These are phyloP conservation scores for Penaeus chinensis DNA, from an alignment of 1,140 invertebrate species.

Conservation along the genomic window DNA sequence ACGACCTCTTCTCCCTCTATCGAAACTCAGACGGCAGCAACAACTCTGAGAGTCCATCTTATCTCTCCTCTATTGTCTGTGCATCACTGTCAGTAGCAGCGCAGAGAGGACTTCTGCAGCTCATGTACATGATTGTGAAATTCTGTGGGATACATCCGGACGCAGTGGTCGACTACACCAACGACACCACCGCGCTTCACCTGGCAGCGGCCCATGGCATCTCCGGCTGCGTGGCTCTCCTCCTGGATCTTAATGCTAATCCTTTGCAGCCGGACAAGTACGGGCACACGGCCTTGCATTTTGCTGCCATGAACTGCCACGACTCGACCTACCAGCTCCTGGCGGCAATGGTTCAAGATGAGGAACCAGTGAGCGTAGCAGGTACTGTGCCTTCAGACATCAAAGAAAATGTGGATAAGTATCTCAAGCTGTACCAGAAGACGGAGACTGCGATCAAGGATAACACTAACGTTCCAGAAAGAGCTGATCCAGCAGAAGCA, in stretches of 20 bases:
- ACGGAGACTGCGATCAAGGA: background rate
- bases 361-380: background rate
- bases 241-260: conserved; percentile 1
- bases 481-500: background rate
- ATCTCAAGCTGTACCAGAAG: conserved; percentile 4
- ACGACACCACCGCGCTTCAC: no score
- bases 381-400: conserved; percentile 1
- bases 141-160: no score
- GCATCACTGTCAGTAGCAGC: no score
- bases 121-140: conserved; percentile 9
- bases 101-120: no score
- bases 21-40: background rate
- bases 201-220: conserved; percentile 29
- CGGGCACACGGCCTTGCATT: conserved; percentile 33
- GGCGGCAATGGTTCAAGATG: background rate
- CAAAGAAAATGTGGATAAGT: conserved; percentile 15
- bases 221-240: conserved; percentile 20
- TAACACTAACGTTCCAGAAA: background rate
- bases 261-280: background rate
- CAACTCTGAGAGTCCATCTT: background rate
- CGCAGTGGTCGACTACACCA: no score
- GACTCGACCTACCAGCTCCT: conserved; percentile 27
- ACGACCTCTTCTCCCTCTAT: background rate
- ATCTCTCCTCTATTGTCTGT: background rate
- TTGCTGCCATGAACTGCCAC: conserved; percentile 45